Conservation (phyloP, 1,140 invertebrate genomes). For the Hydropsyche tenuis region DNA sequence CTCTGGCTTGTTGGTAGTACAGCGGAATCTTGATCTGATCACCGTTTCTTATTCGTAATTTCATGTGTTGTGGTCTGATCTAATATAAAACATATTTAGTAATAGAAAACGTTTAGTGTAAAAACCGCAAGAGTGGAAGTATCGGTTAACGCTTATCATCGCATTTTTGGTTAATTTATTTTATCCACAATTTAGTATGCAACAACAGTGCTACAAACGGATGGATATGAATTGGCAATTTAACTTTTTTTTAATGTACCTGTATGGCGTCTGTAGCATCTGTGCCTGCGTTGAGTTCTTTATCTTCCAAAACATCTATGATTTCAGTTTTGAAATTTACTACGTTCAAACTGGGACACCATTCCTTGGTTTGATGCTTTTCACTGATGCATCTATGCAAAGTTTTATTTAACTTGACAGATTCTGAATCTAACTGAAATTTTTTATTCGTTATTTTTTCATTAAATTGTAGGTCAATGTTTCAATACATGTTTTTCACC, state of each 20-base stretch:
- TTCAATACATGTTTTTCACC: no score
- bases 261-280: conserved; percentile 12
- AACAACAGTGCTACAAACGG: background rate
- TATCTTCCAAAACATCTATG: background rate
- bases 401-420: background rate
- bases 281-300: background rate
- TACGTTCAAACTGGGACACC: conserved; percentile 5
- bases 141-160: background rate
- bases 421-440: background rate
- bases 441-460: background rate
- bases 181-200: no score
- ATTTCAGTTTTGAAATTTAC: background rate
- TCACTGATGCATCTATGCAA: background rate
- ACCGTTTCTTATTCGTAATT: conserved; percentile 10
- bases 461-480: no score
- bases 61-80: conserved; percentile 21
- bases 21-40: conserved; percentile 52
- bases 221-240: background rate
- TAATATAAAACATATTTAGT: conserved; percentile 18
- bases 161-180: no score
- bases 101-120: background rate
- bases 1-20: conserved; percentile 67
- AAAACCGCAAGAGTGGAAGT: no score
- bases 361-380: background rate
- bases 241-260: background rate